Conservation (phyloP, 2,888 invertebrate genomes). For the Dynastes maya region DNA sequence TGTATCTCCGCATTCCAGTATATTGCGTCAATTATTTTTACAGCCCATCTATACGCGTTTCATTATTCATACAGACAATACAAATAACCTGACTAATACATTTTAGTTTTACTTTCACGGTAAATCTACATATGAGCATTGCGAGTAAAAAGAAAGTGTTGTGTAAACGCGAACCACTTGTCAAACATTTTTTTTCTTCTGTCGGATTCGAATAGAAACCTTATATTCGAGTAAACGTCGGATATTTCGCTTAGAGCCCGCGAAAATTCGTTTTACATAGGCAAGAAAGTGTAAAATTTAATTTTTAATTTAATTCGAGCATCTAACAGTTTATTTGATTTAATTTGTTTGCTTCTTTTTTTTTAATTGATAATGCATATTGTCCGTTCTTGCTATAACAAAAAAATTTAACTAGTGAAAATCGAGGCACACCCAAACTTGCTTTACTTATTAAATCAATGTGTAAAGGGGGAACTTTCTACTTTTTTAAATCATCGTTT, state of each 20-base stretch:
- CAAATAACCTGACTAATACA: conserved; percentile 47
- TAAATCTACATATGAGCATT: conserved; percentile 25
- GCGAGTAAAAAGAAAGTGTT: conserved; percentile 43
- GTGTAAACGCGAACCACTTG: conserved; percentile 22
- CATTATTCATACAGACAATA: neutral
- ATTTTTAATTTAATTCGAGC: neutral
- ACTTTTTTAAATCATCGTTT: conserved; percentile 22
- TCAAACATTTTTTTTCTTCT: neutral
- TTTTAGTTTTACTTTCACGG: conserved; percentile 49
- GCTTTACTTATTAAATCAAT: conserved; percentile 31
- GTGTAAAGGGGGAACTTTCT: conserved; percentile 17
- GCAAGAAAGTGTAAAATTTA: conserved; percentile 36
- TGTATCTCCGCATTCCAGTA: conserved; percentile 35
- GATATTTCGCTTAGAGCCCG: neutral
- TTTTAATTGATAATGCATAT: conserved; percentile 2
- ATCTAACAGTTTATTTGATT: neutral
- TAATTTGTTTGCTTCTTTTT: neutral
- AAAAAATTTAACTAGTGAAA: conserved; percentile 39
- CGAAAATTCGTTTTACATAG: conserved; percentile 23
- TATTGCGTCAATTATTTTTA: conserved; percentile 19
- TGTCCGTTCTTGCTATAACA: neutral
- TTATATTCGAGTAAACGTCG: conserved; percentile 1
- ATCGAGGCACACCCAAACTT: conserved; percentile 11
- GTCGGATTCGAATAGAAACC: conserved; percentile 26
- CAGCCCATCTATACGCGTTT: neutral